These are phyloP conservation scores for Myotis davidii DNA, from an alignment of 2,113 vertebrate species.

Conservation along the genomic window DNA sequence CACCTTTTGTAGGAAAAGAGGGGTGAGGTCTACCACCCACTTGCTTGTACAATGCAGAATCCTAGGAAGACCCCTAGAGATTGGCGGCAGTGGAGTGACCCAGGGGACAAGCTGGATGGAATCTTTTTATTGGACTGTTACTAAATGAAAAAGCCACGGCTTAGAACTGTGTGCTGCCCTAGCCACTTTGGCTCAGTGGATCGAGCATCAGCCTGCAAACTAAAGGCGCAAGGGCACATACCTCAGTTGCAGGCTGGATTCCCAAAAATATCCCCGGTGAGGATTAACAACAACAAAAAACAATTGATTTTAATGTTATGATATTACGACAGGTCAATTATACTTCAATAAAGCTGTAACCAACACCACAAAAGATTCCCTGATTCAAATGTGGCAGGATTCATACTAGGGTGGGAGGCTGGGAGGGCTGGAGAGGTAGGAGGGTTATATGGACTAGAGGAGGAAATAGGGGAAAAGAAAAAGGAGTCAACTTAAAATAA, in stretches of 20 bases:
- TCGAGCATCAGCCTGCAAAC: too few species aligned
- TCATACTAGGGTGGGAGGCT: neutral
- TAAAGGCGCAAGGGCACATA: too few species aligned
- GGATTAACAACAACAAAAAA: too few species aligned
- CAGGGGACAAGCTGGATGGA: neutral
- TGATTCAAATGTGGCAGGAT: neutral
- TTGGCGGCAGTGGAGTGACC: neutral
- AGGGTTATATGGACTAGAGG: neutral
- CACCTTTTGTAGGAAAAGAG: neutral
- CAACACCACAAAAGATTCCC: neutral
- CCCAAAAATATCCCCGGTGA: too few species aligned
- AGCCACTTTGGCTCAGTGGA: too few species aligned
- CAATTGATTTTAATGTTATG: neutral
- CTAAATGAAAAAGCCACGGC: neutral
- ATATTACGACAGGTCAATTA: neutral
- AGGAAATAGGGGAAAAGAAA: neutral
- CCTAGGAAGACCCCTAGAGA: neutral
- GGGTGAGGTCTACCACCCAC: rapidly evolving
- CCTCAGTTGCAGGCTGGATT: too few species aligned
- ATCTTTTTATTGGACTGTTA: neutral
- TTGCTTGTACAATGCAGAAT: neutral
- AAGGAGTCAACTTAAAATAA: neutral
- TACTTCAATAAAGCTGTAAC: neutral
- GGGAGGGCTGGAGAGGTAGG: neutral
- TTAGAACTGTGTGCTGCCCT: neutral